Conservation (phyloP, 2,113 vertebrate genomes). For the Cheirogaleus medius region DNA sequence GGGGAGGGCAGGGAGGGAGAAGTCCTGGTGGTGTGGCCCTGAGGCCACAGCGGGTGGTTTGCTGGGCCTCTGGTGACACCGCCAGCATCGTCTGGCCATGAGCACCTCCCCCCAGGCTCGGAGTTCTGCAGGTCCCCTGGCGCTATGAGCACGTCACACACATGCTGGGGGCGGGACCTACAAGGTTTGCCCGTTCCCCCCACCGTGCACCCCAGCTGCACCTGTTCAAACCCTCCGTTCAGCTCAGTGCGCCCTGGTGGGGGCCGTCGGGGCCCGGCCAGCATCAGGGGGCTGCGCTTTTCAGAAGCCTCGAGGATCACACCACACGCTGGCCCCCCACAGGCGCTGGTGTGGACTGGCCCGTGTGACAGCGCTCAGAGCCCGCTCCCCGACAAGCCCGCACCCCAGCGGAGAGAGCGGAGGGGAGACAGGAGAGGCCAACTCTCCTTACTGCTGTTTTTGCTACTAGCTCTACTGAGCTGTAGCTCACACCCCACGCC, state of each 20-base stretch:
- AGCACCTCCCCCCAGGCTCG: rapidly evolving
- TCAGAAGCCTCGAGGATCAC: not conserved
- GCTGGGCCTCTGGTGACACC: not conserved
- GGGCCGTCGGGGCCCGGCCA: not conserved
- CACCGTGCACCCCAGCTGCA: too few species aligned
- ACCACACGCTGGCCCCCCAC: not conserved
- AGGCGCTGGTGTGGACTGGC: not conserved
- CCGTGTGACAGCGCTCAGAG: too few species aligned
- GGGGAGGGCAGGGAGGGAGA: rapidly evolving
- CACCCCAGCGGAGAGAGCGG: not conserved
- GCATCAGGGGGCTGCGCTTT: not conserved
- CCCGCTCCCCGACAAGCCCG: not conserved
- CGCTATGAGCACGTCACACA: not conserved
- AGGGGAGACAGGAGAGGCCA: not conserved
- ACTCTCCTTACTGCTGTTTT: not conserved
- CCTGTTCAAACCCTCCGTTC: not conserved
- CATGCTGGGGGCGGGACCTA: not conserved
- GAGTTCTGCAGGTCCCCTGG: not conserved
- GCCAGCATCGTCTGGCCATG: not conserved
- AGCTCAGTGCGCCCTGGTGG: not conserved
- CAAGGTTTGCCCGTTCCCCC: not conserved
- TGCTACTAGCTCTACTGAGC: not conserved
- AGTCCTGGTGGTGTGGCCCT: not conserved
- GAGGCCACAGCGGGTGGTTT: not conserved
- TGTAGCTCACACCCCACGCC: not conserved